Percentiles rank a stretch among this genome's conserved stretches.
phyloP scores from a whole-genome alignment of 2,113 vertebrate genomes.

The Phycodurus eques region DNA sequence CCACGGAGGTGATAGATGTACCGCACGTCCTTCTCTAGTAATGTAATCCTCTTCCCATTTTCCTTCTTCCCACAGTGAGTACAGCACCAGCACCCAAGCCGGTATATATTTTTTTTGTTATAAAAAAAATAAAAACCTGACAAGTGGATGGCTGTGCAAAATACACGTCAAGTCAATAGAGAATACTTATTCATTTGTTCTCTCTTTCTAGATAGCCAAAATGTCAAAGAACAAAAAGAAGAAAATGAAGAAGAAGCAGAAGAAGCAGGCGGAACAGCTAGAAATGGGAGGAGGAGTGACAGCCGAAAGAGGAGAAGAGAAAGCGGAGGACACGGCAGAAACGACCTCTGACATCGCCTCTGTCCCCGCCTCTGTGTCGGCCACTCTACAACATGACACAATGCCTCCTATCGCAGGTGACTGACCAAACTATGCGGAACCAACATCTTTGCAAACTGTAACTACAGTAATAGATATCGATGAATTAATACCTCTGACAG shows the following conservation, averaged over 20 bases:
- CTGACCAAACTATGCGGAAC: not conserved
- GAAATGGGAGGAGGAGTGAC: conserved; percentile 83
- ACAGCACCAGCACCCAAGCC: conserved; percentile 92
- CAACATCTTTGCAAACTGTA: not conserved
- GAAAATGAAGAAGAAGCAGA: conserved; percentile 97
- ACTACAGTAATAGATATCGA: not conserved
- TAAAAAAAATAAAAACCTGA: not conserved
- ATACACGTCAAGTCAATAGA: not conserved
- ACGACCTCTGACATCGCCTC: conserved; percentile 60
- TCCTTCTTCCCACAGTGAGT: conserved; percentile 80
- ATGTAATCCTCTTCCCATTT: conserved; percentile 19
- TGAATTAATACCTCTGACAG: not conserved
- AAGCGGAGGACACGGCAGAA: conserved; percentile 73
- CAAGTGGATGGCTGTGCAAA: not conserved
- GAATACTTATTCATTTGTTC: not conserved
- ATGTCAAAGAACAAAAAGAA: conserved; percentile 99
- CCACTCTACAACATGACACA: conserved; percentile 55
- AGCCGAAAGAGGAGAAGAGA: conserved; percentile 66
- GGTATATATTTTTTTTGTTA: conserved; percentile 57
- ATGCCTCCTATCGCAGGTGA: conserved; percentile 56
- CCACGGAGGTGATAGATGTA: conserved; percentile 11
- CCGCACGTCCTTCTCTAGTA: conserved; percentile 15
- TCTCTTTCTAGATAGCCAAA: conserved; percentile 78
- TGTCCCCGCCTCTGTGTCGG: conserved; percentile 45
- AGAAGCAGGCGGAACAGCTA: conserved; percentile 88